A percentile compares a stretch with the other conserved stretches of the same genome.
These are phyloP conservation scores for Aegithalos caudatus DNA, from an alignment of 2,113 vertebrate genomes.

Conservation along the genomic window DNA sequence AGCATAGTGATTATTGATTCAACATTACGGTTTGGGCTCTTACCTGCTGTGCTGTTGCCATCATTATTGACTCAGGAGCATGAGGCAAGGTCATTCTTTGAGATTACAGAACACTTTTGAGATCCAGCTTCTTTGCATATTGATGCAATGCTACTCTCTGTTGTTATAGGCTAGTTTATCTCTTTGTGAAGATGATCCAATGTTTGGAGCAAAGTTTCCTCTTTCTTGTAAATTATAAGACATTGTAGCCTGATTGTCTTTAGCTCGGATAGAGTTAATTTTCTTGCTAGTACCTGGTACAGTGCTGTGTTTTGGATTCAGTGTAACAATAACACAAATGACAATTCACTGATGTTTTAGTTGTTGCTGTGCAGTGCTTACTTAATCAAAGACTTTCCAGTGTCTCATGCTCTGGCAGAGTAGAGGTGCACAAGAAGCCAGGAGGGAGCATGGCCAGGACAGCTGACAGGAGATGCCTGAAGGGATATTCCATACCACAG, in stretches of 20 bases:
- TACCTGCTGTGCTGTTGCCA: not conserved
- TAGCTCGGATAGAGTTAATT: not conserved
- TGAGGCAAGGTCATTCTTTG: not conserved
- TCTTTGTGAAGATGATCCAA: not conserved
- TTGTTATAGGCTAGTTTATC: not conserved
- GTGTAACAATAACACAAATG: not conserved
- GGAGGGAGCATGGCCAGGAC: not conserved
- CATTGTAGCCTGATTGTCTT: not conserved
- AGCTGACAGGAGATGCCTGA: not conserved
- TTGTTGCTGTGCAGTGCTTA: not conserved
- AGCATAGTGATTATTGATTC: not conserved
- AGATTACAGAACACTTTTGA: not conserved
- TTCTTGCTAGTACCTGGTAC: not conserved
- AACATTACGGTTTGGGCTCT: not conserved
- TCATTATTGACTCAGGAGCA: not conserved
- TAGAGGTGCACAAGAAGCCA: not conserved
- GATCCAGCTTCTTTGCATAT: not conserved
- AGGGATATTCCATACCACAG: not conserved
- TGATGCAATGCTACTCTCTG: not conserved
- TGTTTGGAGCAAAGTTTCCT: not conserved
- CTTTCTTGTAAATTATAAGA: not conserved
- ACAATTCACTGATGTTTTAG: not conserved
- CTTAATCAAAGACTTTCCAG: not conserved
- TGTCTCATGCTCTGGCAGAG: not conserved
- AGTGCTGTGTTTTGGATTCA: not conserved